These are phyloP conservation scores for Eulemur mongoz DNA, from an alignment of 2,797 vertebrate species.

Conservation along the genomic window DNA sequence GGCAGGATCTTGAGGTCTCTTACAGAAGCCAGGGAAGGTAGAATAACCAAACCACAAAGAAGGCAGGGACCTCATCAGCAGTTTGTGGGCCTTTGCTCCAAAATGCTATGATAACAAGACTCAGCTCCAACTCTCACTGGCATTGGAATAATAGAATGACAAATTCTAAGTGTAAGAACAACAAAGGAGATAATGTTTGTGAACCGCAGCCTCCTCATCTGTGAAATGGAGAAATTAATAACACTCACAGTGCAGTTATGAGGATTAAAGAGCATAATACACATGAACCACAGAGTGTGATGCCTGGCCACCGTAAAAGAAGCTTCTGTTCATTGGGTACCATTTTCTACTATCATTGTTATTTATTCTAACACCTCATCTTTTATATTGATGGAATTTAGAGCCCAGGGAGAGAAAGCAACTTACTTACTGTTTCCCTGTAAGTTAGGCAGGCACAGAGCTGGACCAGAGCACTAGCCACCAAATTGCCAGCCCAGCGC, in stretches of 20 bases:
- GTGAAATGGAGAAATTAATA: background rate
- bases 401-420: background rate
- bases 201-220: background rate
- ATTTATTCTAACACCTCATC: background rate
- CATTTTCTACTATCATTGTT: background rate
- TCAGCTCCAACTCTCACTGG: background rate
- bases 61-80: background rate
- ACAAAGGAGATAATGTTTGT: background rate
- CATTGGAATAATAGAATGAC: background rate
- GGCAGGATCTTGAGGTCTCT: background rate
- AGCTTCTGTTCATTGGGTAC: background rate
- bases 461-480: background rate
- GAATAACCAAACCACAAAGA: background rate
- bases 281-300: background rate
- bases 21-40: background rate
- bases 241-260: background rate
- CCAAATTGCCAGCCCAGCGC: background rate
- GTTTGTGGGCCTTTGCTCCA: background rate
- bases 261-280: background rate
- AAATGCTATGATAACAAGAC: background rate
- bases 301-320: background rate
- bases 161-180: background rate
- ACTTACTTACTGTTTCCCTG: background rate
- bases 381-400: background rate
- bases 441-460: background rate